Conservation (phyloP, 1,140 invertebrate genomes). For the Himalopsyche phryganea region DNA sequence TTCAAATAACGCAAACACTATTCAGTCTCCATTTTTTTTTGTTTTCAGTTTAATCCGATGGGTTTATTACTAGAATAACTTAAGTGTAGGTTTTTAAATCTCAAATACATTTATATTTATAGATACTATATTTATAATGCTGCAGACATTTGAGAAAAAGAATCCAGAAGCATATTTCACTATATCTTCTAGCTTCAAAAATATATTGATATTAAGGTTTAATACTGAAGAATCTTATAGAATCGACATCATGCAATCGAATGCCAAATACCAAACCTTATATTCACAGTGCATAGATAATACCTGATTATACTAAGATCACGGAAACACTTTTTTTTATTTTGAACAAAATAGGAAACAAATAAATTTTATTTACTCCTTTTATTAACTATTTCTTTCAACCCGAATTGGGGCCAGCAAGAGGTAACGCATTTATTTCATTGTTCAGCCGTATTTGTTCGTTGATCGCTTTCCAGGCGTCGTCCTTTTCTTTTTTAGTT, state of each 20-base stretch:
- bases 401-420: conserved; percentile 28
- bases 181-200: no score
- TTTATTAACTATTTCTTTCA: neutral
- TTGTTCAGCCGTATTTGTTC: conserved; percentile 58
- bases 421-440: conserved; percentile 42
- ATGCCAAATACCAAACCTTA: no score
- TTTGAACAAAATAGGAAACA: neutral
- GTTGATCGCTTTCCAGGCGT: conserved; percentile 63
- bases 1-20: neutral
- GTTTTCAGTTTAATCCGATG: neutral
- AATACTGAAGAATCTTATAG: no score
- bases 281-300: no score
- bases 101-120: neutral
- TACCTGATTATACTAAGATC: no score
- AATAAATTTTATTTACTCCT: neutral
- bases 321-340: neutral
- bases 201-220: no score
- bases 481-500: conserved; percentile 78
- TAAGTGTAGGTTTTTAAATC: neutral
- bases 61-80: neutral
- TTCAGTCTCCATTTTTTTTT: conserved; percentile 1
- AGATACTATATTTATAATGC: neutral
- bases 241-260: no score
- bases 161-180: no score
- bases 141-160: no score